Conservation (phyloP, 53 echinoderm and acorn worm species). For the Holothuria scabra region DNA sequence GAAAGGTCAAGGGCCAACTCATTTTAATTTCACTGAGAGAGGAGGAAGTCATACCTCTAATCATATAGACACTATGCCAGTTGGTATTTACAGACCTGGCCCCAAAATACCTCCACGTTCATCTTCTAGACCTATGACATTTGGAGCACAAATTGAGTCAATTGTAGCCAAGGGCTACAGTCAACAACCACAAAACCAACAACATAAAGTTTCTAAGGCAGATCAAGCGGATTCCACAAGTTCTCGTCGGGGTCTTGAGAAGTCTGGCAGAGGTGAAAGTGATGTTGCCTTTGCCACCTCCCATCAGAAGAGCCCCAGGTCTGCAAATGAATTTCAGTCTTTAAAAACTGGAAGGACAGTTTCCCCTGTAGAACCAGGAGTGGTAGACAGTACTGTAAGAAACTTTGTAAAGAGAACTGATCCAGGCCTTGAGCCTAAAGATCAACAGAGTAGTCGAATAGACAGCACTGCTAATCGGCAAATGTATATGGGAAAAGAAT, state of each 20-base stretch:
- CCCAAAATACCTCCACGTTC: slow-evolving; percentile 5
- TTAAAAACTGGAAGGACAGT: slow-evolving; percentile 65
- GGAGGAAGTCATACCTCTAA: slow-evolving; percentile 15
- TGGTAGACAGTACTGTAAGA: slow-evolving; percentile 24
- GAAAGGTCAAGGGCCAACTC: slow-evolving; percentile 10
- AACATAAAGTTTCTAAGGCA: slow-evolving; percentile 34
- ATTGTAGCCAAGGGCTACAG: slow-evolving; percentile 85
- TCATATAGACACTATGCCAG: slow-evolving; percentile 3
- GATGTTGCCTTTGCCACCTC: slow-evolving; percentile 2
- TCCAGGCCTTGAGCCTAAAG: slow-evolving; percentile 2
- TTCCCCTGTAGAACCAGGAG: slow-evolving; percentile 49
- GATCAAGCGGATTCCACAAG: slow-evolving; percentile 29
- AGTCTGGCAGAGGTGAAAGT: slow-evolving; percentile 42
- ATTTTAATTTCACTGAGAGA: slow-evolving; percentile 2
- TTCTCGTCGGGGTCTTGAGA: slow-evolving; percentile 63
- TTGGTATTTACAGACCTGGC: not conserved
- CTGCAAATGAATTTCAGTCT: slow-evolving; percentile 79
- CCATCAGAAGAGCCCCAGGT: slow-evolving; percentile 48
- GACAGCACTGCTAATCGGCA: slow-evolving; percentile 33
- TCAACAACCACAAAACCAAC: slow-evolving; percentile 51
- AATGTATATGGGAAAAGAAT: not conserved
- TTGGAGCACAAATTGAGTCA: slow-evolving; percentile 93
- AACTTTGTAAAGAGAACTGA: slow-evolving; percentile 9
- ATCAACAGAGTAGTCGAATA: slow-evolving; percentile 14
- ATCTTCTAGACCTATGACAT: slow-evolving; percentile 71